phyloP scores from a whole-genome alignment of 2,888 invertebrate species.

The Magallana nippona region DNA sequence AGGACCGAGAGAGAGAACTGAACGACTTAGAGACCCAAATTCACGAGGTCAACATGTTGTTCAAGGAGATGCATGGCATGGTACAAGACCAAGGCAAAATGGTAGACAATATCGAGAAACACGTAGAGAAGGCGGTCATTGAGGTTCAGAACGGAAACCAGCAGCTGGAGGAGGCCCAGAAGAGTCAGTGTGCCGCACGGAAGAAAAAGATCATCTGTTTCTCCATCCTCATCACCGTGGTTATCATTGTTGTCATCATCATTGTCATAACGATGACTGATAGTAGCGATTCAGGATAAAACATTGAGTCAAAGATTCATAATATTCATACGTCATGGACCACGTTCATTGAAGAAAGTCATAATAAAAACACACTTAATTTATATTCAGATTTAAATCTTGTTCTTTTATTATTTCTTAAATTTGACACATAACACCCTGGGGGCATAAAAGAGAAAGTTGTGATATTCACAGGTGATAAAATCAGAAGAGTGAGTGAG shows the following conservation, averaged over 20 bases:
- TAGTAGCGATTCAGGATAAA: neutral
- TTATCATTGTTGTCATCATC: conserved; percentile 61
- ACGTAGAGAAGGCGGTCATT: conserved; percentile 58
- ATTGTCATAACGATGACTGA: conserved; percentile 48
- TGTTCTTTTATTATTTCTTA: too few relatives aligned
- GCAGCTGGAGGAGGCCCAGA: conserved; percentile 61
- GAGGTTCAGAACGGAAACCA: conserved; percentile 62
- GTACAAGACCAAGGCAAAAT: conserved; percentile 71
- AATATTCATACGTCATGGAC: neutral
- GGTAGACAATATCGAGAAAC: conserved; percentile 67
- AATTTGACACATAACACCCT: too few relatives aligned
- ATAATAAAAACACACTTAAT: neutral
- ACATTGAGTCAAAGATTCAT: neutral
- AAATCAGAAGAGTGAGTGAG: too few relatives aligned
- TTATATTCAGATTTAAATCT: too few relatives aligned
- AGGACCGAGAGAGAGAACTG: conserved; percentile 68
- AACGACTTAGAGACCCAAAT: conserved; percentile 69
- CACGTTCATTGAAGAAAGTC: neutral
- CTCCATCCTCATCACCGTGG: conserved; percentile 59
- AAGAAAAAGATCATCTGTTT: conserved; percentile 64
- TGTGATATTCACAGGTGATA: too few relatives aligned
- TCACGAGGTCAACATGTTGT: conserved; percentile 68
- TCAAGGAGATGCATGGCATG: conserved; percentile 69
- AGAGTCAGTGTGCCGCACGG: conserved; percentile 56
- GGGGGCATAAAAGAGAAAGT: too few relatives aligned